Base-by-base conservation (phyloP, 1,140 invertebrate species). In the Drosophila melanica region DNA sequence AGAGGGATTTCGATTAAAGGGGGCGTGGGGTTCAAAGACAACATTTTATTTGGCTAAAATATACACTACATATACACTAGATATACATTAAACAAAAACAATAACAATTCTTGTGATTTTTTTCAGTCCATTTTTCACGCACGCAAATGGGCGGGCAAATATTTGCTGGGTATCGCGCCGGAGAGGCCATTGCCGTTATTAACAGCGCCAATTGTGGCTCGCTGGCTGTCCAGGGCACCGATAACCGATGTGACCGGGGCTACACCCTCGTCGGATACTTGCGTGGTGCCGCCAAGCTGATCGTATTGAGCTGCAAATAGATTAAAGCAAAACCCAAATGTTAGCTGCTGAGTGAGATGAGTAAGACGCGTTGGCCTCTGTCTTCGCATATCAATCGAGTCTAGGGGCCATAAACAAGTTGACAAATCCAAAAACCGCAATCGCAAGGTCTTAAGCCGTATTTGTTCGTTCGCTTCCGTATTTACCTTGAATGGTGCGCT, bases 401-500 rank as follows among this genome's bases (percentile, higher is more conserved):
- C 20, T 2, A 18, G 18, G 18, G 18, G 18, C 18, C 18, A 18
- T 18, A 23, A 23, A 23, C 20, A 23, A 23, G 20, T 23, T 23
- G 20, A 23, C 20, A 23, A 23, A 57, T 9, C 7, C 7, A 35
- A 30, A 16, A 47, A 35, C 23, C 50, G 53, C 44, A 44, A 12
- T 45, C 33, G 12, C 73, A 62, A 68, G 66, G 53, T 50, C 70
- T 62, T 35, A 10, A 48, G 57, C 33, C 65, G 45, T 18, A 45
- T 59, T 41, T 48, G 10, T 44, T 23, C 16, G 50, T 51, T 37
- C 20, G 44, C 20, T 4, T 50, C 20, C 9, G 9, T 4, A 64
- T 50, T 80, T 60, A 92, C 91, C 90, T 91, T 92, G 91, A 67
- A 92, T 92, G 59, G 91, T 81, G 50, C 90, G 90, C 51, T 91